A percentile compares a stretch with the other conserved stretches of the same genome.
These are phyloP conservation scores for Nomada fabriciana DNA, from an alignment of 2,888 invertebrate genomes.

Conservation along the genomic window DNA sequence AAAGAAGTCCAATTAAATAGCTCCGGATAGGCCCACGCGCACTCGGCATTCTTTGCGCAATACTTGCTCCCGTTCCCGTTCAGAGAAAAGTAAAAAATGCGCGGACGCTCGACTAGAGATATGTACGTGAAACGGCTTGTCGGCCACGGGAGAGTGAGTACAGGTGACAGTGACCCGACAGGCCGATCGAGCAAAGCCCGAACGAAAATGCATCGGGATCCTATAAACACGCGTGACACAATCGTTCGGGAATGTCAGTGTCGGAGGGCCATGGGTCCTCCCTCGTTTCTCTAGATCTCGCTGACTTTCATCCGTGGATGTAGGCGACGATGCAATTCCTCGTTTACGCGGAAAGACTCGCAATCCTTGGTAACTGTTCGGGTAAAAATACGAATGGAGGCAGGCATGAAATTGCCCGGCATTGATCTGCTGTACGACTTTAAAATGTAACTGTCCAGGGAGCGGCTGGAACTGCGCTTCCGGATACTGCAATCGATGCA, in stretches of 20 bases:
- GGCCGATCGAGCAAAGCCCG: conserved; percentile 42
- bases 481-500: neutral
- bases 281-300: conserved; percentile 9
- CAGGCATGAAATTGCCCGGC: conserved; percentile 56
- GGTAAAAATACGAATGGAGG: conserved; percentile 40
- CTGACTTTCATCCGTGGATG: neutral
- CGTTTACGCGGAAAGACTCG: neutral
- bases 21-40: conserved; percentile 18
- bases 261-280: conserved; percentile 68
- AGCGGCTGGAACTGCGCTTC: neutral
- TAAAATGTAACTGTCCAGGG: neutral
- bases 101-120: neutral
- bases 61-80: neutral
- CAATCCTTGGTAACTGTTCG: neutral
- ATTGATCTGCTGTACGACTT: conserved; percentile 7
- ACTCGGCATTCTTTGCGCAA: conserved; percentile 16
- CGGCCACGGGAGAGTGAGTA: conserved; percentile 52
- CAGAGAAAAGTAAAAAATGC: neutral
- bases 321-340: conserved; percentile 23
- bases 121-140: conserved; percentile 26
- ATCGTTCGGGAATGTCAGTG: conserved; percentile 73
- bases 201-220: conserved; percentile 63
- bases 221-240: conserved; percentile 74
- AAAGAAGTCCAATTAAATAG: conserved; percentile 25
- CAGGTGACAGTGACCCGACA: conserved; percentile 67